Evolutionary conservation across 2,888 invertebrate species (phyloP), one percentile per base, ranked within the genome.

Genomic region (Dinocampus coccinellae): DNA sequence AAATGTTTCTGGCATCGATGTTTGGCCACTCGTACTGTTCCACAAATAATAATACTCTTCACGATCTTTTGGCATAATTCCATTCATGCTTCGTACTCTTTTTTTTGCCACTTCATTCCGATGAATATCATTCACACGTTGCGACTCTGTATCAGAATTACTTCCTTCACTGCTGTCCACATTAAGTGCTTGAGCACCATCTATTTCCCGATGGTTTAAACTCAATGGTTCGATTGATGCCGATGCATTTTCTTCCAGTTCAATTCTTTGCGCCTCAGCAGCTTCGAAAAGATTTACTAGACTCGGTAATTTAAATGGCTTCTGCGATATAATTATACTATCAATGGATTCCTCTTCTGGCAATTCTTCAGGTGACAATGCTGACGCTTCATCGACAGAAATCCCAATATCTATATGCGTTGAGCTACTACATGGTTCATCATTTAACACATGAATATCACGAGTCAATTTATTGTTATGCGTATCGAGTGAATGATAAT

Each of bases 31-130:
- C 33, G 85, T 86, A 72, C 87, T 87, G 20, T 86, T 82, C 87
- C 87, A 87, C 6, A 87, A 63, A 60, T 87, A 87, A 76, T 86
- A 87, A 77, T 87, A 87, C 73, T 87, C 86, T 36, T 83, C 84
- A 34, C 83, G 82, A 73, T 87, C 86, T 65, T 81, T 81, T 13
- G 79, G 74, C 71, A 78, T 75, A 24, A 78, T 55, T 62, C 81
- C 82, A 61, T 81, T 81, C n/a, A 75, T 73, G 65, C 82, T 79
- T 52, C 79, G 79, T 24, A 67, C 63, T 16, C 67, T 52, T 33
- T 72, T 72, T 24, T 62, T 62, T 3, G 47, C 34, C 6, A 26
- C 36, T 24, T 67, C 62, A 34, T 55, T 47, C 7, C 55, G 36
- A 9, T 26, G 47, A 2, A 42, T 47, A 55, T 61, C 61, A 42